phyloP scores from a whole-genome alignment of 2,888 invertebrate genomes.

The Apotomis turbidana region DNA sequence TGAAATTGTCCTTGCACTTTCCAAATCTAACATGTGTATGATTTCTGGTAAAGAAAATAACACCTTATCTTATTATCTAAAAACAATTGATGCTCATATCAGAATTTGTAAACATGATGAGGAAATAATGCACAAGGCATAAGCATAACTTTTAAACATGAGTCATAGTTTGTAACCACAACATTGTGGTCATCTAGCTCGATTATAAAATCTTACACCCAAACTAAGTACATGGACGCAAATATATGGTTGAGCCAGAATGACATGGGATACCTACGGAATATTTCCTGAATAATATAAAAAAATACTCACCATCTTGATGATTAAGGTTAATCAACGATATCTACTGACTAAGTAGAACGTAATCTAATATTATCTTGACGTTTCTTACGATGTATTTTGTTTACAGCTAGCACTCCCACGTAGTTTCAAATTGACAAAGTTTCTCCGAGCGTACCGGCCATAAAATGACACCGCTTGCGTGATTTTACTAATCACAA shows the following conservation, averaged over 20 bases:
- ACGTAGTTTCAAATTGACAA: slow-evolving; percentile 30
- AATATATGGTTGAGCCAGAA: neutral
- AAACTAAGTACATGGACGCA: neutral
- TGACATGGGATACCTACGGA: neutral
- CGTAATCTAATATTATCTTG: slow-evolving; percentile 41
- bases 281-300: neutral
- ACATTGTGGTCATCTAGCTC: slow-evolving; percentile 10
- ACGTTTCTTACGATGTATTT: slow-evolving; percentile 28
- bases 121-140: no score
- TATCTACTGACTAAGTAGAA: slow-evolving; percentile 17
- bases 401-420: slow-evolving; percentile 34
- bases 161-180: slow-evolving; percentile 27
- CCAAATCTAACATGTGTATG: no score
- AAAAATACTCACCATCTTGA: slow-evolving; percentile 28
- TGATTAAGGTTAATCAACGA: slow-evolving; percentile 1
- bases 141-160: neutral
- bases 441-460: slow-evolving; percentile 25
- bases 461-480: slow-evolving; percentile 23
- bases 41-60: no score
- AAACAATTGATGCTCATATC: no score
- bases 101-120: no score
- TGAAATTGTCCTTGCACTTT: no score
- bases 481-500: slow-evolving; percentile 21
- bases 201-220: neutral
- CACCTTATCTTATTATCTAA: no score